Base-by-base conservation (phyloP, 2,888 invertebrate species). In the Iphiclides podalirius region DNA sequence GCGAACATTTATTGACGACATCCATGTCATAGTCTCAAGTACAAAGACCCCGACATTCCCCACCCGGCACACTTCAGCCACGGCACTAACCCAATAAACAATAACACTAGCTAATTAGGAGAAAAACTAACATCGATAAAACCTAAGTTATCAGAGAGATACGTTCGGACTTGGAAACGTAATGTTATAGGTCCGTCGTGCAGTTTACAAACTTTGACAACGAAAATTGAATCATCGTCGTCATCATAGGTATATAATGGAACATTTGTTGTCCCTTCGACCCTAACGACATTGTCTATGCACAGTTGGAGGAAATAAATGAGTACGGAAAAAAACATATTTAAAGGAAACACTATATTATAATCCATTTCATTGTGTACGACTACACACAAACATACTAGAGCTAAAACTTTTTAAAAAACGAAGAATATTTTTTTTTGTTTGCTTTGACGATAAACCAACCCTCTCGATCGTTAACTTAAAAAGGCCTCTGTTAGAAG, bases 51-150 rank as follows among this genome's bases (percentile, higher is more conserved):
- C n/a, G n/a, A n/a, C n/a, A 60, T 61, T 58, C 58, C 67, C 53
- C 47, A 56, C 61, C 57, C 55, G 61, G 52, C 54, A 59, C 61
- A 64, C 63, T 68, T 67, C 60, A 65, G n/a, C n/a, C 26, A 7
- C 26, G 31, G 1, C 11, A 11, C 31, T 31, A 12, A 11, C 11
- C n/a, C 12, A 6, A 12, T 61, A 58, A 64, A 61, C 57, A 70
- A 71, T 72, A 73, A 74, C 66, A 65, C 75, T 82, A 79, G 72
- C 74, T 77, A 73, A 72, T 70, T 69, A 74, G 64, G 67, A 70
- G 55, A 12, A 67, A 67, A 79, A 77, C 81, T 81, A 79, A 79
- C 77, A 79, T 79, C 70, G 61, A 79, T 77, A 20, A 4, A 59
- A 78, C 75, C 74, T 78, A 79, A 78, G 67, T 73, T 72, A 73